Conservation (phyloP, 2,888 invertebrate species). For the Stegophylla sp. region DNA sequence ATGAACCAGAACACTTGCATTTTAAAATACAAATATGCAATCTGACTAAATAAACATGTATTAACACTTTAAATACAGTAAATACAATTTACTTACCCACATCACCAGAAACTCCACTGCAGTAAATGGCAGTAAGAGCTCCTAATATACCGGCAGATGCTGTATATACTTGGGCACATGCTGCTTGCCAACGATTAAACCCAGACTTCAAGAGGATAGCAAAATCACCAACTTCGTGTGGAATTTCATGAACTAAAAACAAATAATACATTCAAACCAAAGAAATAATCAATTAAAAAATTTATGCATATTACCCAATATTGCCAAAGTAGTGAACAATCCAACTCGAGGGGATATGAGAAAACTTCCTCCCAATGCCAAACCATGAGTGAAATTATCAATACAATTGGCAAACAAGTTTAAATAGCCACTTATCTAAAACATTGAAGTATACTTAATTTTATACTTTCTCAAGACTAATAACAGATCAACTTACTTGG, state of each 20-base stretch:
- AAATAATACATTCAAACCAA: not conserved
- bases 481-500: constrained; percentile 45
- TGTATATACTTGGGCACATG: constrained; percentile 90
- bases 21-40: no score
- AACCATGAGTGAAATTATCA: constrained; percentile 97
- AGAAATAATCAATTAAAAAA: not conserved
- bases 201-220: constrained; percentile 92
- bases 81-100: constrained; percentile 70
- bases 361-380: constrained; percentile 97
- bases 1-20: no score
- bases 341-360: constrained; percentile 90
- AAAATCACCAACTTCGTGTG: constrained; percentile 99
- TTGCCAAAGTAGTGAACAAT: constrained; percentile 90
- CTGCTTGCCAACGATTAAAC: constrained; percentile 92
- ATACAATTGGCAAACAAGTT: constrained; percentile 95
- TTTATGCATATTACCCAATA: constrained; percentile 63
- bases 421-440: constrained; percentile 84
- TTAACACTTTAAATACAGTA: not conserved
- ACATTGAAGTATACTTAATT: constrained; percentile 31
- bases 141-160: constrained; percentile 89
- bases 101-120: constrained; percentile 80
- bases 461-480: constrained; percentile 47
- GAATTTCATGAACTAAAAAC: constrained; percentile 85
- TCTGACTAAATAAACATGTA: not conserved
- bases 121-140: constrained; percentile 82